phyloP scores from a whole-genome alignment of 2,888 invertebrate species.

The Drosophila kambysellisi region DNA sequence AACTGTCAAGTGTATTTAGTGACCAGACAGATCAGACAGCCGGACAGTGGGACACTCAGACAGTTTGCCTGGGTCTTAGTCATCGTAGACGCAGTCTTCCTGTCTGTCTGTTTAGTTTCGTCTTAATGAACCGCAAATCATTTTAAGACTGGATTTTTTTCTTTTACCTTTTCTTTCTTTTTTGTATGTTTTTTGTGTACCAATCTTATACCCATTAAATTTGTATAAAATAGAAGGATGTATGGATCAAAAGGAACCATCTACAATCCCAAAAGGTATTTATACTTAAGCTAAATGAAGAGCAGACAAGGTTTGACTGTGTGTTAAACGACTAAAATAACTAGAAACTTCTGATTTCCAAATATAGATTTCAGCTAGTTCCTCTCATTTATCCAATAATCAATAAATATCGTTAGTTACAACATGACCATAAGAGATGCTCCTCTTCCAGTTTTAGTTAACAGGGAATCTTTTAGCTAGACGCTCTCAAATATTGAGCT shows the following conservation, averaged over 20 bases:
- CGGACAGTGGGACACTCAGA: background rate
- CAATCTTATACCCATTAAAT: slow-evolving; percentile 1
- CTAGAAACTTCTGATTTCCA: background rate
- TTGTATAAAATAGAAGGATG: background rate
- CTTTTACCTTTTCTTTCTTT: slow-evolving; percentile 45
- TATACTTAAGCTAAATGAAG: background rate
- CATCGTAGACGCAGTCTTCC: slow-evolving; percentile 48
- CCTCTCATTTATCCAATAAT: background rate
- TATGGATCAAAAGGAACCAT: background rate
- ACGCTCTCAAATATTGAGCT: background rate
- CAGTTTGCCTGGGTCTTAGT: slow-evolving; percentile 58
- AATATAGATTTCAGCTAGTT: background rate
- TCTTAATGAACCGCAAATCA: slow-evolving; percentile 83
- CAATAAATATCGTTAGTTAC: background rate
- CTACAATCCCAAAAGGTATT: background rate
- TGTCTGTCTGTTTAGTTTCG: slow-evolving; percentile 52
- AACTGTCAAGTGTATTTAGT: slow-evolving; percentile 62
- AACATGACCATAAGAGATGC: background rate
- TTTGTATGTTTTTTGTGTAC: background rate
- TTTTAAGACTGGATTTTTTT: slow-evolving; percentile 66
- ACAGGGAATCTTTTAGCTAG: background rate
- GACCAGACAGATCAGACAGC: slow-evolving; percentile 13
- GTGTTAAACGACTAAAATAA: background rate
- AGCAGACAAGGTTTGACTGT: background rate
- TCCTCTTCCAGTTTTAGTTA: background rate